A percentile compares a stretch with the other conserved stretches of the same genome.
phyloP scores from a whole-genome alignment of 2,113 vertebrate genomes.

The Eudyptes chrysolophus region DNA sequence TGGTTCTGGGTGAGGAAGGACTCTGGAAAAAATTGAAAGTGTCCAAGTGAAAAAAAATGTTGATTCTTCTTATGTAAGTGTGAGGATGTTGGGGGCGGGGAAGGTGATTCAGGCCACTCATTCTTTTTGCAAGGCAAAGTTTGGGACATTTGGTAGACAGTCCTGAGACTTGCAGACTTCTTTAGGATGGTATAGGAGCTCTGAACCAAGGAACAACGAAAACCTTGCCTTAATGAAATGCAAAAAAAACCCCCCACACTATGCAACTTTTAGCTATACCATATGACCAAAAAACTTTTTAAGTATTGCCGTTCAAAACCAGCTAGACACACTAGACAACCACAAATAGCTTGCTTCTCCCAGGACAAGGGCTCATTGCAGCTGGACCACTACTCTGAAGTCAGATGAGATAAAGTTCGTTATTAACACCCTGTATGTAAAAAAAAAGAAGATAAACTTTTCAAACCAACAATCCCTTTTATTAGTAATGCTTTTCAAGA shows the following conservation, averaged over 20 bases:
- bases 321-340: not conserved
- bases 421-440: not conserved
- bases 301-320: not conserved
- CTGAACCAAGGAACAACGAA: not conserved
- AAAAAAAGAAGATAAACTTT: not conserved
- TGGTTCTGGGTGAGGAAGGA: not conserved
- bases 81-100: not conserved
- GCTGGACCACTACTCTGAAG: not conserved
- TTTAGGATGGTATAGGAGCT: not conserved
- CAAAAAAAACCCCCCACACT: rapidly evolving
- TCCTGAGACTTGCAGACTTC: not conserved
- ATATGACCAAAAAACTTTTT: not conserved
- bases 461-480: not conserved
- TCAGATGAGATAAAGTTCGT: not conserved
- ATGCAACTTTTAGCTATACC: not conserved
- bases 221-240: not conserved
- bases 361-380: not conserved
- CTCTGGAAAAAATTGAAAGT: not conserved
- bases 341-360: not conserved
- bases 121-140: not conserved
- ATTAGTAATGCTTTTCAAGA: not conserved
- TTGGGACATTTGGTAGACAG: not conserved
- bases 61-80: not conserved
- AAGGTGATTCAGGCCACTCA: not conserved
- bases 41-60: not conserved